Evolutionary conservation across 2,888 invertebrate species (phyloP), one percentile per base, ranked within the genome.

Genomic region (Rosalia funebris): DNA sequence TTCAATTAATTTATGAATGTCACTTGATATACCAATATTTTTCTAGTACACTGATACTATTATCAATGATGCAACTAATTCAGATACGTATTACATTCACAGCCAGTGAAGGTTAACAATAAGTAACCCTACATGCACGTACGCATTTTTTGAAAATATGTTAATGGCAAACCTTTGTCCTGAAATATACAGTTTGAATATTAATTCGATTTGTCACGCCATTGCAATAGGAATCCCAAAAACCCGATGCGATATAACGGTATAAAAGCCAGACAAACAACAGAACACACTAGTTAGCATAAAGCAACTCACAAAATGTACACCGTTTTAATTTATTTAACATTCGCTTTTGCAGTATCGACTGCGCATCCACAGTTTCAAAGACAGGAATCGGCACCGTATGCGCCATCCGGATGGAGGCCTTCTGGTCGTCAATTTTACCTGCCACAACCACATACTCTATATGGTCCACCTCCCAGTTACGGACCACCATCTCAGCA

Each of bases 381-480:
- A 37, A 32, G 41, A 20, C 0, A 7, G 3, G 46, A 37, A 19
- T 15, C 46, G 2, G 45, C 46, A 2, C 50, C 55, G 1, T 62
- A 58, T 15, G 20, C 47, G 9, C 59, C 80, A 1, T 50, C 58
- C 0, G 52, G 42, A 20, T 62, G 58, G 62, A 46, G 46, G 20
- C 58, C 57, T 3, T 25, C 55, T 7, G 56, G 59, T 11, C 15
- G 32, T 17, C 37, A 55, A 39, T 34, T n/a, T 9, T 41, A 53
- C 11, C 41, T 41, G 17, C 53, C 53, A 17, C 42, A 41, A 4
- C 44, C 32, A 9, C 32, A 42, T 10, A 9, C 9, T 2, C 17
- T 16, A 20, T 39, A 37, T 39, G 25, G 52, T 4, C 79, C 79
- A 5, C 52, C 62, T 14, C 69, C 65, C 42, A 12, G 45, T 3